phyloP scores from a whole-genome alignment of 2,113 vertebrate species.

The Sinocyclocheilus anophthalmus region DNA sequence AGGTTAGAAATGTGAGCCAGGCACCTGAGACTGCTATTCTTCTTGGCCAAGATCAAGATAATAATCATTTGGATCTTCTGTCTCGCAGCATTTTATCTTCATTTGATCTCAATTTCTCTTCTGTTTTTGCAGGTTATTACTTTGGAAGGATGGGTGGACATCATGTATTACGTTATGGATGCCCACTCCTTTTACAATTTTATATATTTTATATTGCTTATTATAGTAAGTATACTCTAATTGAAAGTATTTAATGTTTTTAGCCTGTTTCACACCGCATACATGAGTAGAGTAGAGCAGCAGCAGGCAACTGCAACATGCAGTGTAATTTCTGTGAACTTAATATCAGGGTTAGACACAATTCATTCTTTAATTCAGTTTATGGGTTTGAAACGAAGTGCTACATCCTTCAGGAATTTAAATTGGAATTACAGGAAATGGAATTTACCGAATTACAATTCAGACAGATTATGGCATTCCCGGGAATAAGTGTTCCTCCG shows the following conservation, averaged over 20 bases:
- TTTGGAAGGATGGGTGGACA: conserved; percentile 99
- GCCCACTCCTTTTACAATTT: conserved; percentile 99
- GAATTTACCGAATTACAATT: background rate
- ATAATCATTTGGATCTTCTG: background rate
- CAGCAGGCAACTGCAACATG: background rate
- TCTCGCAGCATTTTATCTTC: background rate
- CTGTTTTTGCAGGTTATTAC: conserved; percentile 90
- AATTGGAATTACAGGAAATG: background rate
- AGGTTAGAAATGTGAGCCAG: background rate
- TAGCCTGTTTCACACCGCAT: too few relatives aligned
- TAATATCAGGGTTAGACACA: background rate
- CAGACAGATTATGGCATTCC: background rate
- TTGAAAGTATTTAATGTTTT: too few relatives aligned
- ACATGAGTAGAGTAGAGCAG: too few relatives aligned
- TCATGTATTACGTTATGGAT: conserved; percentile 99
- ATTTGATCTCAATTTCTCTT: conserved; percentile 23
- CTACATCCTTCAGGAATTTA: background rate
- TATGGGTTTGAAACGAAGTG: background rate
- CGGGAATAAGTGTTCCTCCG: background rate
- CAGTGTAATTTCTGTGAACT: background rate
- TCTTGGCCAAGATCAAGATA: background rate
- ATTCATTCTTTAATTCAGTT: background rate
- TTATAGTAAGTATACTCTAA: too few relatives aligned
- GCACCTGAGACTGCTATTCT: conserved; percentile 9
- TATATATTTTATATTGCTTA: too few relatives aligned